A percentile compares a stretch with the other conserved stretches of the same genome.
phyloP scores from a whole-genome alignment of 2,797 vertebrate species.

The Dallia pectoralis region DNA sequence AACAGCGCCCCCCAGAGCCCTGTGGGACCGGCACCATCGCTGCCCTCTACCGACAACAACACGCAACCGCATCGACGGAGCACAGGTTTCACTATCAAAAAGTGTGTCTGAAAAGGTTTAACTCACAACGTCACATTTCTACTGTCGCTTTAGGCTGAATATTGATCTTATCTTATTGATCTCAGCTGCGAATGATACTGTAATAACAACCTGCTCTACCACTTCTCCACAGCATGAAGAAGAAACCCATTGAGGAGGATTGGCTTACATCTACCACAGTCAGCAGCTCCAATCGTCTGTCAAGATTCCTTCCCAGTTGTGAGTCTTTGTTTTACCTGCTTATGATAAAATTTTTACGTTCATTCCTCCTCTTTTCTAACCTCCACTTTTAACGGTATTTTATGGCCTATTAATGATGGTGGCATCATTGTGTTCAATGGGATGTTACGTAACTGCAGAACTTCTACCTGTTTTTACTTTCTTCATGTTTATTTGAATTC shows the following conservation, averaged over 20 bases:
- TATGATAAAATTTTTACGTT: neutral
- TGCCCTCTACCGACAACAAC: constrained; percentile 64
- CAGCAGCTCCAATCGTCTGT: constrained; percentile 76
- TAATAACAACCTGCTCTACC: neutral
- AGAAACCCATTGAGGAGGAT: constrained; percentile 76
- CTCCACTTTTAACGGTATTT: neutral
- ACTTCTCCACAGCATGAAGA: constrained; percentile 65
- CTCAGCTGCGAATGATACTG: neutral
- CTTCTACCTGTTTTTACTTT: neutral
- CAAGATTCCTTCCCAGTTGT: constrained; percentile 87
- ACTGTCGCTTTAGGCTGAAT: neutral
- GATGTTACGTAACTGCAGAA: neutral
- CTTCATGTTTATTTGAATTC: neutral
- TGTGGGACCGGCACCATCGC: constrained; percentile 59
- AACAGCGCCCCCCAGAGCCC: constrained; percentile 74
- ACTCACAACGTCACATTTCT: neutral
- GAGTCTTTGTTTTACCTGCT: constrained; percentile 44
- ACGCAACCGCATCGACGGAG: constrained; percentile 68
- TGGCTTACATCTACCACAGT: constrained; percentile 43
- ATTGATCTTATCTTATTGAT: neutral
- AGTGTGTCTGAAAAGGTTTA: neutral
- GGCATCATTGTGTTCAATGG: neutral
- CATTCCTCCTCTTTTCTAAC: neutral
- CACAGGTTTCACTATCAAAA: constrained; percentile 40
- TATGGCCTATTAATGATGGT: neutral